Conservation (phyloP, 2,797 vertebrate genomes). For the Enteromius fasciolatus region DNA sequence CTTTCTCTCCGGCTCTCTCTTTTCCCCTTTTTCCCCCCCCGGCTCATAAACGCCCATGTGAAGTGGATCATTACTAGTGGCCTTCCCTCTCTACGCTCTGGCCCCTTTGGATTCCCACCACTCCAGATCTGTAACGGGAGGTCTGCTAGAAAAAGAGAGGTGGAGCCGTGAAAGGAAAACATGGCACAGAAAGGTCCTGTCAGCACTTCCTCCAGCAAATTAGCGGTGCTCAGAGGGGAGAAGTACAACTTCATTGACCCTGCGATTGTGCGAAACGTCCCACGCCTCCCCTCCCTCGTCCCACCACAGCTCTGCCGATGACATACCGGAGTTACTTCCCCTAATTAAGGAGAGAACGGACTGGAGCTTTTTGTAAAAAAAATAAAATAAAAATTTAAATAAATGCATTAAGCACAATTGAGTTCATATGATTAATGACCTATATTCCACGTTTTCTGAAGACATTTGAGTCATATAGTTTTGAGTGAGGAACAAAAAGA, state of each 20-base stretch:
- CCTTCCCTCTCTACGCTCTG: constrained; percentile 80
- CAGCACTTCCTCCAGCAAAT: constrained; percentile 91
- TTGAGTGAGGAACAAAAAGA: background rate
- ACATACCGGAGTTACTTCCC: constrained; percentile 88
- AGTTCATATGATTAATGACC: background rate
- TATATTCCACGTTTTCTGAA: background rate
- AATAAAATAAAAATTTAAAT: too few species aligned
- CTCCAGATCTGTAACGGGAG: constrained; percentile 88
- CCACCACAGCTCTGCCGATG: constrained; percentile 75
- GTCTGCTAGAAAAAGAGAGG: constrained; percentile 55
- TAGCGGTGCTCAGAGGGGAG: constrained; percentile 84
- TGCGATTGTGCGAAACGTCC: constrained; percentile 81
- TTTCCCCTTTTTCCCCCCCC: constrained; percentile 14
- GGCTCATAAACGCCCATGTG: constrained; percentile 79
- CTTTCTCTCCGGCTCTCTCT: constrained; percentile 16
- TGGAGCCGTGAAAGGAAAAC: constrained; percentile 61
- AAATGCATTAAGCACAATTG: background rate
- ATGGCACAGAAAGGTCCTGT: constrained; percentile 89
- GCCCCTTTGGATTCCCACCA: constrained; percentile 84
- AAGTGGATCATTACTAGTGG: constrained; percentile 89
- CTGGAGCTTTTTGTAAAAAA: background rate
- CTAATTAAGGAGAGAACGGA: constrained; percentile 79
- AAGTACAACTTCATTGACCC: constrained; percentile 92
- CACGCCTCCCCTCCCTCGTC: constrained; percentile 67
- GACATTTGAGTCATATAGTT: background rate